Conservation (phyloP, 1,140 invertebrate genomes). For the Teleopsis dalmanni region DNA sequence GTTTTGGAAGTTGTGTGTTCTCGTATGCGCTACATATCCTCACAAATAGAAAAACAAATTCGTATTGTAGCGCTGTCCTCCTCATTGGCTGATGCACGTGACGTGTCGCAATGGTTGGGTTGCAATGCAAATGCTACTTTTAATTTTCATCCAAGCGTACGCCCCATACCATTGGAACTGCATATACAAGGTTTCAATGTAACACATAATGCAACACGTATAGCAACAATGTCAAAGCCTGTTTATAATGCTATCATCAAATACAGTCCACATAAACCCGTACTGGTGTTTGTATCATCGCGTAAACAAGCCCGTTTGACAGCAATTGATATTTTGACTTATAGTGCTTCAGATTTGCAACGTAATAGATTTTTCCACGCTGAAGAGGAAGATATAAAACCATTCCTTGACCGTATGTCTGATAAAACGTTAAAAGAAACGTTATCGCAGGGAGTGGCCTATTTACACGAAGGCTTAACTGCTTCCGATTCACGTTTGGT, state of each 20-base stretch:
- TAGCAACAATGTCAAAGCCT: slow-evolving; percentile 96
- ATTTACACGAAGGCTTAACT: slow-evolving; percentile 90
- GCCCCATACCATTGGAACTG: slow-evolving; percentile 89
- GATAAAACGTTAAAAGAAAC: slow-evolving; percentile 88
- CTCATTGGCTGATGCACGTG: slow-evolving; percentile 89
- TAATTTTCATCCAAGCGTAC: slow-evolving; percentile 97
- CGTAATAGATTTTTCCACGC: slow-evolving; percentile 83
- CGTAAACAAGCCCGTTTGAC: slow-evolving; percentile 87
- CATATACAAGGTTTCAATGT: slow-evolving; percentile 97
- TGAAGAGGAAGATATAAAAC: slow-evolving; percentile 75
- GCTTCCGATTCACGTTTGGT: slow-evolving; percentile 78
- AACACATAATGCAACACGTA: slow-evolving; percentile 89
- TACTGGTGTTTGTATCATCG: slow-evolving; percentile 94
- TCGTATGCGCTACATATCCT: slow-evolving; percentile 94
- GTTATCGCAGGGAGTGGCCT: slow-evolving; percentile 88
- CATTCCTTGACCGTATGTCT: slow-evolving; percentile 76
- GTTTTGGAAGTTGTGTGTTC: slow-evolving; percentile 96
- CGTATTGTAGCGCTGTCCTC: slow-evolving; percentile 93
- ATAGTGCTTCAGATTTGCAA: slow-evolving; percentile 79
- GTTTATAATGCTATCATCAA: slow-evolving; percentile 90
- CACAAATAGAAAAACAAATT: slow-evolving; percentile 88
- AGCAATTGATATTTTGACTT: slow-evolving; percentile 91
- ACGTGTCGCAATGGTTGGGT: slow-evolving; percentile 95
- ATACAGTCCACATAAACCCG: slow-evolving; percentile 81
- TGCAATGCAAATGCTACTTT: slow-evolving; percentile 88